Evolutionary conservation across 2,797 vertebrate genomes (phyloP).

Genomic region (Tokudaia muenninki): DNA sequence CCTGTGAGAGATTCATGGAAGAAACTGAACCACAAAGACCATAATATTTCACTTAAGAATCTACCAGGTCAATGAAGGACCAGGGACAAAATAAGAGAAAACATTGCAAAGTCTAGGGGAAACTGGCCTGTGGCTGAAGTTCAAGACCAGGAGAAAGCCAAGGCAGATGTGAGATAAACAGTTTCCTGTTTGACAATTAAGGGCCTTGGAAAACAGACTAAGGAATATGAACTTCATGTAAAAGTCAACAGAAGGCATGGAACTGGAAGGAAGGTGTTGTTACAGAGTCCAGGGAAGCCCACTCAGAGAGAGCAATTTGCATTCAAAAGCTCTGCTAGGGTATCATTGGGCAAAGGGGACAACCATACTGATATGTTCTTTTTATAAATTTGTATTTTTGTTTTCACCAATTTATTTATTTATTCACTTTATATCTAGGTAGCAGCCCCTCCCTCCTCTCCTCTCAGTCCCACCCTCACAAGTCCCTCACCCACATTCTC

Average conservation of each 20-base stretch:
- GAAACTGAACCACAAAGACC: neutral
- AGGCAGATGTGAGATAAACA: neutral
- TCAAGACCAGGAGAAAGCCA: neutral
- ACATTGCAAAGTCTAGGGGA: neutral
- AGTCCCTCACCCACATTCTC: neutral
- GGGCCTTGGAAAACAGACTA: neutral
- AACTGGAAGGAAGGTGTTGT: accelerated
- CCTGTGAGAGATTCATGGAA: neutral
- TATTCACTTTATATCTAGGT: neutral
- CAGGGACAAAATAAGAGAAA: neutral
- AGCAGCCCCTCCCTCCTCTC: neutral
- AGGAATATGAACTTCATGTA: neutral
- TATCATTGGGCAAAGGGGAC: neutral
- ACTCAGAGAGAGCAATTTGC: neutral
- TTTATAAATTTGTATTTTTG: neutral
- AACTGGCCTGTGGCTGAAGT: neutral
- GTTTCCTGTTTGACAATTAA: neutral
- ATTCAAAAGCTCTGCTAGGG: neutral
- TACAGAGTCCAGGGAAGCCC: neutral
- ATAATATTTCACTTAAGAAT: neutral
- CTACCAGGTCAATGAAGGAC: neutral
- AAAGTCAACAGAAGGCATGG: neutral
- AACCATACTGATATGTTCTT: neutral
- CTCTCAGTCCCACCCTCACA: neutral
- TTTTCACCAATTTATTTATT: neutral